Evolutionary conservation across 2,888 invertebrate species (phyloP).

Genomic region (Microplitis manilae): DNA sequence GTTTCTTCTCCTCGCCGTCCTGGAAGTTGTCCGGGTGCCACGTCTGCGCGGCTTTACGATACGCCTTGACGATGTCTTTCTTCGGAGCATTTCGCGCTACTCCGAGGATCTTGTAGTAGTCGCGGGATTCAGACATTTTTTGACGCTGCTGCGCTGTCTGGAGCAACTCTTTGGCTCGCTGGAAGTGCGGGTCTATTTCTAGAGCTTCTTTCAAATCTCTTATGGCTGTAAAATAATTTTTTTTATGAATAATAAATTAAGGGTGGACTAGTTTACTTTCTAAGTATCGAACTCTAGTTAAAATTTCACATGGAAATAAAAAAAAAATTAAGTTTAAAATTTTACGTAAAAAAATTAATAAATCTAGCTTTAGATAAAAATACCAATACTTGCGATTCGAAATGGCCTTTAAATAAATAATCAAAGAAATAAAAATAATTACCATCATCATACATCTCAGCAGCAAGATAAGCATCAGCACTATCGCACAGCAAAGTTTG

Average conservation of each 20-base stretch:
- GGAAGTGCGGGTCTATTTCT: conserved; percentile 84
- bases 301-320: no score
- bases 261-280: no score
- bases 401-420: neutral
- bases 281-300: no score
- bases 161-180: conserved; percentile 91
- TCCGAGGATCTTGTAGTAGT: conserved; percentile 97
- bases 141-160: conserved; percentile 91
- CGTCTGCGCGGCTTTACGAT: conserved; percentile 95
- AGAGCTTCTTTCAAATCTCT: conserved; percentile 89
- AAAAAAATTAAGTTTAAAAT: no score
- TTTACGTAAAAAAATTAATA: no score
- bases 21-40: conserved; percentile 99
- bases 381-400: neutral
- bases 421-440: conserved; percentile 48
- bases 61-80: conserved; percentile 95
- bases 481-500: conserved; percentile 88
- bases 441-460: conserved; percentile 94
- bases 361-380: no score
- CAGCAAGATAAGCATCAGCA: conserved; percentile 91
- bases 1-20: conserved; percentile 89
- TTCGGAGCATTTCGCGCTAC: conserved; percentile 93
- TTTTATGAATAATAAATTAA: neutral
- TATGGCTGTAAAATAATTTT: conserved; percentile 78
- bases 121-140: conserved; percentile 92